These are phyloP conservation scores for Trichacis sp. DNA, from an alignment of 2,888 invertebrate species.

Conservation along the genomic window DNA sequence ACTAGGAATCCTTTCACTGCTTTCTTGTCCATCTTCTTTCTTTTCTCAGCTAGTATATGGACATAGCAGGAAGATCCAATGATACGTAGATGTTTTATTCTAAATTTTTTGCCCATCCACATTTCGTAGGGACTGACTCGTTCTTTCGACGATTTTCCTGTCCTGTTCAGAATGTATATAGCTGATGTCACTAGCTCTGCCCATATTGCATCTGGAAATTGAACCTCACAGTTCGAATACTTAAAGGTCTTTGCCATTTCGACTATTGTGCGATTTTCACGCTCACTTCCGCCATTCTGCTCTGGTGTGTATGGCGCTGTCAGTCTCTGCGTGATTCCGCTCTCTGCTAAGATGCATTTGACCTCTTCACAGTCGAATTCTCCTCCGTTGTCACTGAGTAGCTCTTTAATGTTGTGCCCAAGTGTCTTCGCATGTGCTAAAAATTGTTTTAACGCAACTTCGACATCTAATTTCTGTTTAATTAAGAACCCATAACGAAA, in stretches of 20 bases:
- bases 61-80: conserved; percentile 34
- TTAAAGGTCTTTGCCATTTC: conserved; percentile 23
- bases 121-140: conserved; percentile 49
- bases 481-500: conserved; percentile 31
- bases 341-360: conserved; percentile 7
- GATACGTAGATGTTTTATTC: conserved; percentile 45
- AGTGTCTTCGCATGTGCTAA: conserved; percentile 35
- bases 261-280: conserved; percentile 19
- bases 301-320: conserved; percentile 23
- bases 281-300: conserved; percentile 21
- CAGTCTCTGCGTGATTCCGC: conserved; percentile 23
- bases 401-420: conserved; percentile 20
- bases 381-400: conserved; percentile 21
- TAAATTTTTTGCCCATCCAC: conserved; percentile 45
- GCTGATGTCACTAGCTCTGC: conserved; percentile 45
- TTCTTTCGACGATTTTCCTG: conserved; percentile 44
- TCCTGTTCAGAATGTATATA: conserved; percentile 45
- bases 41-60: conserved; percentile 7
- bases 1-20: conserved; percentile 23
- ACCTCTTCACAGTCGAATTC: conserved; percentile 23
- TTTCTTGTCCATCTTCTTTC: conserved; percentile 19
- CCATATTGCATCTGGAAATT: conserved; percentile 30
- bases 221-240: conserved; percentile 8
- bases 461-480: conserved; percentile 37
- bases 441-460: conserved; percentile 22